phyloP scores from a whole-genome alignment of 2,797 vertebrate genomes.

The Apogon hyalosoma region DNA sequence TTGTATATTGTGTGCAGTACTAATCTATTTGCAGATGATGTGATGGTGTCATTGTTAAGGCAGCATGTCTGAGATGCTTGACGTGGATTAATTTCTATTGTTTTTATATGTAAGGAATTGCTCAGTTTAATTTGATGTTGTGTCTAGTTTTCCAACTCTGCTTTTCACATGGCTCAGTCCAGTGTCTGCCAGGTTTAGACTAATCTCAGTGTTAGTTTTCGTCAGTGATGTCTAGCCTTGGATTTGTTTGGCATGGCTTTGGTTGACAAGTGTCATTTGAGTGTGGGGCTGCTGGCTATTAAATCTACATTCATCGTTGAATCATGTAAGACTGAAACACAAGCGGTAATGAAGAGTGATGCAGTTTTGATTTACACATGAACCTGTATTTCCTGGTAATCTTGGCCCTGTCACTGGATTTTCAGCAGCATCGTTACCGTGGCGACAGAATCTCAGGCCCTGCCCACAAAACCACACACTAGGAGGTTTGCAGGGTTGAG shows the following conservation, averaged over 20 bases:
- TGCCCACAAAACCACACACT: conserved; percentile 52
- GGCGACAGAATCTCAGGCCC: conserved; percentile 59
- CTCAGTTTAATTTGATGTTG: conserved; percentile 24
- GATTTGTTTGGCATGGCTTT: conserved; percentile 41
- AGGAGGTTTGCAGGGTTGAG: conserved; percentile 45
- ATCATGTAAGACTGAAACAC: not conserved
- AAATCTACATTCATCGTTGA: conserved; percentile 17
- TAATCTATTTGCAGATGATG: conserved; percentile 29
- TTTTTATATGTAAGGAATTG: conserved; percentile 23
- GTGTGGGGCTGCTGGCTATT: conserved; percentile 12
- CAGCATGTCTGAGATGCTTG: conserved; percentile 35
- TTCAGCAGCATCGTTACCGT: conserved; percentile 72
- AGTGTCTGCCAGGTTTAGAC: conserved; percentile 36
- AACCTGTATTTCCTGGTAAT: conserved; percentile 52
- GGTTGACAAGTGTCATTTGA: not conserved
- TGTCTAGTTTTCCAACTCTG: conserved; percentile 12
- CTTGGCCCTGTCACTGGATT: conserved; percentile 66
- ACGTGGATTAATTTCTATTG: conserved; percentile 23
- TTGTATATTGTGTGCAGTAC: conserved; percentile 5
- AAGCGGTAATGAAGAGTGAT: conserved; percentile 6
- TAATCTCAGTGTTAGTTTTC: conserved; percentile 18
- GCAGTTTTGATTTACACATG: conserved; percentile 26
- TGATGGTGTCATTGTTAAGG: conserved; percentile 24
- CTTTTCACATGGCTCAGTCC: conserved; percentile 9
- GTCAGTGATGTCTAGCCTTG: conserved; percentile 13